Percentiles rank a stretch among this genome's conserved stretches.
These are phyloP conservation scores for Xenopus borealis DNA, from an alignment of 2,113 vertebrate species.

Conservation along the genomic window DNA sequence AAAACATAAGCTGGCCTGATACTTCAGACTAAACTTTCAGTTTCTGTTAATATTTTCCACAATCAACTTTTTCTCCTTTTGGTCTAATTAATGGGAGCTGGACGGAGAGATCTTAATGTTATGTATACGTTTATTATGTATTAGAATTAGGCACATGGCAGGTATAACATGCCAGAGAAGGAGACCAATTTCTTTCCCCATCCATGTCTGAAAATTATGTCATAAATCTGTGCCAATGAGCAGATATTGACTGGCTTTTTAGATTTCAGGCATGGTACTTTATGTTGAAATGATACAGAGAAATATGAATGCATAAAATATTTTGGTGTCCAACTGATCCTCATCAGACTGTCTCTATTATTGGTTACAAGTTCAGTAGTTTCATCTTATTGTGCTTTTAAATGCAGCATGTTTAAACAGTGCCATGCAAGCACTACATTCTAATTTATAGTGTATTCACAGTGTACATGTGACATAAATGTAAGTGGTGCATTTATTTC, in stretches of 20 bases:
- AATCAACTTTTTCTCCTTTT: not conserved
- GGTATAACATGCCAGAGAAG: slow-evolving; percentile 8
- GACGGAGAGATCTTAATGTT: slow-evolving; percentile 10
- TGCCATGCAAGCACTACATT: too few relatives aligned
- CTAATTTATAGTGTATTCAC: too few relatives aligned
- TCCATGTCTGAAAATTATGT: slow-evolving; percentile 8
- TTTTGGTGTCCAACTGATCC: too few relatives aligned
- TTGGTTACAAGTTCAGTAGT: too few relatives aligned
- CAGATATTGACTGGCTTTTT: slow-evolving; percentile 16
- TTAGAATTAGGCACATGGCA: slow-evolving; percentile 13
- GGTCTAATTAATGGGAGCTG: slow-evolving; percentile 29
- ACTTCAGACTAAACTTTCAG: not conserved
- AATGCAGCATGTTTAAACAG: too few relatives aligned
- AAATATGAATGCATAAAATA: too few relatives aligned
- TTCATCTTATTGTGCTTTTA: too few relatives aligned
- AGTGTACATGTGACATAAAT: too few relatives aligned
- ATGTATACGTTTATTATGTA: not conserved
- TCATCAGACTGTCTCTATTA: too few relatives aligned
- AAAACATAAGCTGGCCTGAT: slow-evolving; percentile 45
- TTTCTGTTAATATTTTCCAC: slow-evolving; percentile 22
- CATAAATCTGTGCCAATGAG: slow-evolving; percentile 17
- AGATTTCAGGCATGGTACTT: not conserved
- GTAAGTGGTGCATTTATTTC: too few relatives aligned
- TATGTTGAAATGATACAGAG: not conserved
- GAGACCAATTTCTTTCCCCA: slow-evolving; percentile 2